phyloP scores from a whole-genome alignment of 2,113 vertebrate genomes.

The Fregetta grallaria region DNA sequence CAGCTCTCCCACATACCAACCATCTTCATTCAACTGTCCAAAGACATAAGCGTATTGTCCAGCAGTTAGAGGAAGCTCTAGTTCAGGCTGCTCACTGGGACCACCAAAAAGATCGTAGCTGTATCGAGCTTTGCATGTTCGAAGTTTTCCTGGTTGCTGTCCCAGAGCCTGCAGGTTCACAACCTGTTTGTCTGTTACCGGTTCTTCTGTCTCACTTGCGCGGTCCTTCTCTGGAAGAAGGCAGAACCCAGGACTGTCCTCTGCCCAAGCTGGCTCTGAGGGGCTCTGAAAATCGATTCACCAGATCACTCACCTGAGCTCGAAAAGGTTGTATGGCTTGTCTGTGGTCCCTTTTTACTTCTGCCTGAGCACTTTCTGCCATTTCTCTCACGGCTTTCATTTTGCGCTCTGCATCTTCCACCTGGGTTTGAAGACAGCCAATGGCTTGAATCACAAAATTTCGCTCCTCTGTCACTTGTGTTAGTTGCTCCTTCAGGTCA shows the following conservation, averaged over 20 bases:
- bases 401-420: slow-evolving; percentile 83
- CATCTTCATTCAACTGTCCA: not conserved
- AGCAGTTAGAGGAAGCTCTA: not conserved
- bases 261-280: not conserved
- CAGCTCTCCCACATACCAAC: not conserved
- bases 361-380: slow-evolving; percentile 63
- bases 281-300: too few relatives aligned
- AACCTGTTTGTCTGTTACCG: not conserved
- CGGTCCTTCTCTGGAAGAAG: not conserved
- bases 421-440: slow-evolving; percentile 84
- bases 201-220: not conserved
- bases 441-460: slow-evolving; percentile 78
- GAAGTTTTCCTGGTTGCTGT: not conserved
- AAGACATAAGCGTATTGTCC: not conserved
- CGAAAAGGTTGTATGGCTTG: not conserved
- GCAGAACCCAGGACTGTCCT: not conserved
- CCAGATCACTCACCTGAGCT: not conserved
- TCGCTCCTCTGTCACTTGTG: slow-evolving; percentile 76
- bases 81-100: not conserved
- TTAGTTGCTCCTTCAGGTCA: slow-evolving; percentile 78
- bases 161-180: not conserved
- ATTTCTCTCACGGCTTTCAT: slow-evolving; percentile 85
- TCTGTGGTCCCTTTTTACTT: not conserved
- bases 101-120: not conserved
- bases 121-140: not conserved